Percentiles rank a stretch among this genome's conserved stretches.
Evolutionary conservation across 1,140 invertebrate genomes (phyloP).

Genomic region (Drosophila subobscura): DNA sequence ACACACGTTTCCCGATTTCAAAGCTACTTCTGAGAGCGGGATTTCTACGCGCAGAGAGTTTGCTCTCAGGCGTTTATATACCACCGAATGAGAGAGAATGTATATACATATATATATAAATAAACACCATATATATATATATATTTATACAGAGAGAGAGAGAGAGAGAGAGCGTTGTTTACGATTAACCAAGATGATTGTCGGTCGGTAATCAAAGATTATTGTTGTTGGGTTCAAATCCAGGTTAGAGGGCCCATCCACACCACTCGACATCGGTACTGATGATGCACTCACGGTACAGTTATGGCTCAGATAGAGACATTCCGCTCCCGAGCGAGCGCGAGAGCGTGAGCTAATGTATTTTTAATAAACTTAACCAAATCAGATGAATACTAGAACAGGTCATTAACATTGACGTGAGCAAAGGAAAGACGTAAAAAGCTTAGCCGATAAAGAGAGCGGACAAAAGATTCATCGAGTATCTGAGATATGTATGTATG

Average conservation of each 20-base stretch:
- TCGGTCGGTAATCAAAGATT: constrained; percentile 74
- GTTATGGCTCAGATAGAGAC: constrained; percentile 37
- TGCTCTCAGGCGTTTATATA: constrained; percentile 44
- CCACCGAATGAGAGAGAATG: constrained; percentile 4
- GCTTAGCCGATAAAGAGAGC: constrained; percentile 3
- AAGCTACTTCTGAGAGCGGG: constrained; percentile 33
- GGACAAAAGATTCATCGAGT: constrained; percentile 2
- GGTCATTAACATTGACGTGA: constrained; percentile 55
- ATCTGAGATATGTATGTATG: not conserved
- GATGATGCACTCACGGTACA: constrained; percentile 46
- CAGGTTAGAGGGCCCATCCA: constrained; percentile 59
- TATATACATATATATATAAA: too few relatives aligned
- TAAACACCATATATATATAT: too few relatives aligned
- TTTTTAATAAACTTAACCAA: constrained; percentile 41
- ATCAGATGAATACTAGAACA: constrained; percentile 17
- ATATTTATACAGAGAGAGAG: not conserved
- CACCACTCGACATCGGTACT: too few relatives aligned
- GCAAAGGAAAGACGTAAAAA: constrained; percentile 8
- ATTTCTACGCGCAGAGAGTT: constrained; percentile 5
- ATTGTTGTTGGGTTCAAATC: constrained; percentile 78
- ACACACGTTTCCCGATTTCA: constrained; percentile 71
- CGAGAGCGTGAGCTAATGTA: constrained; percentile 33
- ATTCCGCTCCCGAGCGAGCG: constrained; percentile 6
- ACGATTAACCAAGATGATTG: constrained; percentile 78
- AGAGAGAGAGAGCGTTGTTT: constrained; percentile 62